Conservation (phyloP, 1,140 invertebrate species). For the Cydia splendana region DNA sequence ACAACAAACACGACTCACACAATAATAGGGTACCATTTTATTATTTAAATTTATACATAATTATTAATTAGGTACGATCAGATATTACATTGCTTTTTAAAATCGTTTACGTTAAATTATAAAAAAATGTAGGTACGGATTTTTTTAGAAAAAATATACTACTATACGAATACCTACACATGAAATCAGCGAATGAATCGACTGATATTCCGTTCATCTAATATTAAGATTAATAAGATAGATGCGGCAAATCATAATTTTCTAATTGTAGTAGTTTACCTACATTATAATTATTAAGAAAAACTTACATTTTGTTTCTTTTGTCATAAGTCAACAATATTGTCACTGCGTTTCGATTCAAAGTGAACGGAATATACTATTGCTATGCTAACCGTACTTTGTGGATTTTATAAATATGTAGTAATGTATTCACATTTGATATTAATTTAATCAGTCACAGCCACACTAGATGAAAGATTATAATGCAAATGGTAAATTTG, state of each 20-base stretch:
- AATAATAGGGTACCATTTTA: too few relatives aligned
- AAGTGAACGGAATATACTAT: constrained; percentile 22
- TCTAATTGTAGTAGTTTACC: constrained; percentile 22
- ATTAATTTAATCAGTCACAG: constrained; percentile 31
- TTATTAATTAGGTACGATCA: too few relatives aligned
- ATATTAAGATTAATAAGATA: constrained; percentile 14
- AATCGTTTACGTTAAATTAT: too few relatives aligned
- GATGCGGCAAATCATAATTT: constrained; percentile 8
- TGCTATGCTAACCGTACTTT: constrained; percentile 25
- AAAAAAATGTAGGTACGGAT: too few relatives aligned
- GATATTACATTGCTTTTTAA: too few relatives aligned
- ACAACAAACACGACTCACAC: too few relatives aligned
- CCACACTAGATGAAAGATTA: constrained; percentile 31
- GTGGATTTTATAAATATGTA: constrained; percentile 26
- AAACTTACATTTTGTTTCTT: constrained; percentile 34
- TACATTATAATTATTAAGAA: constrained; percentile 34
- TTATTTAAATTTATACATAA: too few relatives aligned
- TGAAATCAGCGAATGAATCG: background rate
- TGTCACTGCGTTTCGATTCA: constrained; percentile 51
- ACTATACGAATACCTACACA: background rate
- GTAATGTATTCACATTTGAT: constrained; percentile 15
- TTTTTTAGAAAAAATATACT: too few relatives aligned
- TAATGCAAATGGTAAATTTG: constrained; percentile 16
- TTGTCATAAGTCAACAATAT: constrained; percentile 47
- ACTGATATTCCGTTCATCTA: background rate